Percentiles rank a stretch among this genome's conserved stretches.
These are phyloP conservation scores for Plotosus lineatus DNA, from an alignment of 2,113 vertebrate species.

Conservation along the genomic window DNA sequence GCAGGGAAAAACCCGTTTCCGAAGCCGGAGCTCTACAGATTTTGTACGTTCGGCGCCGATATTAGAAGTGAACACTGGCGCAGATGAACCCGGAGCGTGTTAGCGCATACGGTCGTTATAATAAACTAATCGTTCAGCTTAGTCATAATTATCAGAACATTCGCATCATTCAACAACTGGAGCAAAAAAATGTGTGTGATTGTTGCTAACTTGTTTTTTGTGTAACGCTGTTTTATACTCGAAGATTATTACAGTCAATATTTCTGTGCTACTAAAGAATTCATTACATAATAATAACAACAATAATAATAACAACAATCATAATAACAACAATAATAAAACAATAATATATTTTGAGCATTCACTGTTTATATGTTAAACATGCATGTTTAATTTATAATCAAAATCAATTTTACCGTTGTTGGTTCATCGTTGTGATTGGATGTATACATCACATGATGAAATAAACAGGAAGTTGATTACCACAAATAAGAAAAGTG, in stretches of 20 bases:
- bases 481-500: too few relatives aligned
- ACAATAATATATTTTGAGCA: too few relatives aligned
- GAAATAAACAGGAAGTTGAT: too few relatives aligned
- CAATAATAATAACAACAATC: neutral
- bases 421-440: too few relatives aligned
- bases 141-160: neutral
- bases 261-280: neutral
- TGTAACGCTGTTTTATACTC: neutral
- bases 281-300: neutral
- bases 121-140: neutral
- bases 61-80: neutral
- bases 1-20: slow-evolving; percentile 1
- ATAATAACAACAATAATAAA: slow-evolving; percentile 3
- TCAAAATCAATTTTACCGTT: too few relatives aligned
- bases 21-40: neutral
- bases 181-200: too few relatives aligned
- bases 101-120: neutral
- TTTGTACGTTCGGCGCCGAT: neutral
- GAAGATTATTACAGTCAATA: neutral
- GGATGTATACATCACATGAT: too few relatives aligned
- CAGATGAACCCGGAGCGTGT: neutral
- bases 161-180: neutral
- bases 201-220: neutral
- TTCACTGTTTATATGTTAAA: too few relatives aligned
- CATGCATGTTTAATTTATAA: too few relatives aligned